Percentiles rank a stretch among this genome's conserved stretches.
phyloP scores from a whole-genome alignment of 2,797 vertebrate species.

The Uromys caudimaculatus region DNA sequence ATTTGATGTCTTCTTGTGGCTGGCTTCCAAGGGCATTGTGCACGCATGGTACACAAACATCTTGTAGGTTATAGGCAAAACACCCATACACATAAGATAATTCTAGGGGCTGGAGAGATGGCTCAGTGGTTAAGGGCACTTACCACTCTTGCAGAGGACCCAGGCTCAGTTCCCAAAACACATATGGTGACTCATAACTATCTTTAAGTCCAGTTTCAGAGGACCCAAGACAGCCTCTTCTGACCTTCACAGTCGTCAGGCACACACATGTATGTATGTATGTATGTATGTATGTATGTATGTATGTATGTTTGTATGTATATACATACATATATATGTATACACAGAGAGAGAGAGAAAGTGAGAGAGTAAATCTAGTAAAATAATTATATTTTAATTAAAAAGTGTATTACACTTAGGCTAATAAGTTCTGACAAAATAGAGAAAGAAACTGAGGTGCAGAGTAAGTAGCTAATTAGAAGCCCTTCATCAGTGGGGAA shows the following conservation, averaged over 20 bases:
- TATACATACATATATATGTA: not conserved
- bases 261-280: not conserved
- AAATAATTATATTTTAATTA: not conserved
- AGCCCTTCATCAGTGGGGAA: not conserved
- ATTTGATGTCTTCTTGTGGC: not conserved
- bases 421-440: not conserved
- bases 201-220: not conserved
- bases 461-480: not conserved
- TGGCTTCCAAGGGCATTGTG: not conserved
- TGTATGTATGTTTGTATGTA: no score
- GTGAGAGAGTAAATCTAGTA: not conserved
- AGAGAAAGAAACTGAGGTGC: constrained; percentile 13
- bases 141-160: not conserved
- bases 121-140: not conserved
- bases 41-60: not conserved
- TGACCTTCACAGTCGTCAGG: not conserved
- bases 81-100: not conserved
- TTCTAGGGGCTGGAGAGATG: not conserved
- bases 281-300: not conserved
- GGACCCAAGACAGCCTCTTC: not conserved
- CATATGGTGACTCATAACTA: not conserved
- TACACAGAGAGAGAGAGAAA: not conserved
- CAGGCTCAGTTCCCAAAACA: not conserved
- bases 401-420: not conserved
- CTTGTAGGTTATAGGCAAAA: not conserved